Percentiles rank a stretch among this genome's conserved stretches.
phyloP scores from a whole-genome alignment of 2,797 vertebrate genomes.

The Ceyx erithaca region DNA sequence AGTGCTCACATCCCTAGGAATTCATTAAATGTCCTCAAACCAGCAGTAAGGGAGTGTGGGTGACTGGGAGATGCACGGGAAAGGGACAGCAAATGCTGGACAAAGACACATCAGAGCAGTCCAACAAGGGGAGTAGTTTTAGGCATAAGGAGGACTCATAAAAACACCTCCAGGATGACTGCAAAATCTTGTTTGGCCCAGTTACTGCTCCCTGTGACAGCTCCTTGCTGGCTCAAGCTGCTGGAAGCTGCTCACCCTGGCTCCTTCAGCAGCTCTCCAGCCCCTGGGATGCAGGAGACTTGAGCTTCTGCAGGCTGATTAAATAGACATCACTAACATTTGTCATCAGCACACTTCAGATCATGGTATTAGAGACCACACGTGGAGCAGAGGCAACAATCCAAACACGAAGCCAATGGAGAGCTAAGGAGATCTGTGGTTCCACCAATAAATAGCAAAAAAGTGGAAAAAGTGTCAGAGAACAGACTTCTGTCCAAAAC shows the following conservation, averaged over 20 bases:
- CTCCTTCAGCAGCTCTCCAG: background rate
- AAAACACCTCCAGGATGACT: background rate
- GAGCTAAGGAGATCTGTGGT: background rate
- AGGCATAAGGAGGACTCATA: rapidly evolving
- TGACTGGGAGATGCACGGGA: background rate
- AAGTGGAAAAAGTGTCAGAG: background rate
- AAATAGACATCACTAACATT: background rate
- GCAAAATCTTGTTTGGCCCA: background rate
- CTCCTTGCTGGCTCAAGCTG: background rate
- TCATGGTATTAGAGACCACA: background rate
- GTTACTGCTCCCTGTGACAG: background rate
- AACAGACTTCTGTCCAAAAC: background rate
- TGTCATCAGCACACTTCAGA: background rate
- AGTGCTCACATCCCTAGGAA: background rate
- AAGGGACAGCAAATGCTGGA: background rate
- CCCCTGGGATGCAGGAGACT: background rate
- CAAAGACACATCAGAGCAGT: background rate
- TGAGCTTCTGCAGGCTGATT: background rate
- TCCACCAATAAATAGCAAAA: background rate
- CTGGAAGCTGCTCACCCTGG: background rate
- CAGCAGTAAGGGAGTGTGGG: background rate
- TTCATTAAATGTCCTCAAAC: background rate
- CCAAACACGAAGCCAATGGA: background rate
- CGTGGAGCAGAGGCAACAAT: background rate
- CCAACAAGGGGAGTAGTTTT: background rate